A percentile compares a stretch with the other conserved stretches of the same genome.
Evolutionary conservation across 2,113 vertebrate species (phyloP).

Genomic region (Chrysochloris asiatica): DNA sequence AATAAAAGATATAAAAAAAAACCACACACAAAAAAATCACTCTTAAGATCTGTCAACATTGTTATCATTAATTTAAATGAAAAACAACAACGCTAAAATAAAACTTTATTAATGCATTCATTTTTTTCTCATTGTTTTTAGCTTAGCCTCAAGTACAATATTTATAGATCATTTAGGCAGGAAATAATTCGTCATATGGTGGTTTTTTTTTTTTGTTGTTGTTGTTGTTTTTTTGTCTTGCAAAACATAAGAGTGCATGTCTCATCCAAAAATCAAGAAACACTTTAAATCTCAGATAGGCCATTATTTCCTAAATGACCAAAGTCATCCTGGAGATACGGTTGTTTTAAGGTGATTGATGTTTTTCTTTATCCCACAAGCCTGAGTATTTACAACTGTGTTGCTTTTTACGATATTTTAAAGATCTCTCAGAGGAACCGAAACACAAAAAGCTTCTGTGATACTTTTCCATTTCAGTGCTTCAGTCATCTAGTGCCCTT

Average conservation of each 20-base stretch:
- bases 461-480: neutral
- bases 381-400: constrained; percentile 35
- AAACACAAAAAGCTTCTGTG: neutral
- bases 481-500: fast-evolving
- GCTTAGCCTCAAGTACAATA: neutral
- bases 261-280: constrained; percentile 53
- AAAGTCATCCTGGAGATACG: constrained; percentile 38
- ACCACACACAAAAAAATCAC: constrained; percentile 23
- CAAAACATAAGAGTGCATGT: constrained; percentile 32
- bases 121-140: constrained; percentile 42
- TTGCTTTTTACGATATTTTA: constrained; percentile 15
- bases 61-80: constrained; percentile 52
- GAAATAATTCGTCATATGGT: constrained; percentile 40
- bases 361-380: constrained; percentile 53
- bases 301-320: constrained; percentile 59
- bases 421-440: neutral
- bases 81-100: constrained; percentile 46
- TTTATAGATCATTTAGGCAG: constrained; percentile 44
- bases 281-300: neutral
- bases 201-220: neutral
- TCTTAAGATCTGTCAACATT: neutral
- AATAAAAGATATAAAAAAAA: neutral
- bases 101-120: neutral
- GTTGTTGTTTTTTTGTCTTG: neutral
- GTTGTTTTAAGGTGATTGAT: constrained; percentile 58